phyloP scores from a whole-genome alignment of 2,888 invertebrate species.

The Hymenopus coronatus region DNA sequence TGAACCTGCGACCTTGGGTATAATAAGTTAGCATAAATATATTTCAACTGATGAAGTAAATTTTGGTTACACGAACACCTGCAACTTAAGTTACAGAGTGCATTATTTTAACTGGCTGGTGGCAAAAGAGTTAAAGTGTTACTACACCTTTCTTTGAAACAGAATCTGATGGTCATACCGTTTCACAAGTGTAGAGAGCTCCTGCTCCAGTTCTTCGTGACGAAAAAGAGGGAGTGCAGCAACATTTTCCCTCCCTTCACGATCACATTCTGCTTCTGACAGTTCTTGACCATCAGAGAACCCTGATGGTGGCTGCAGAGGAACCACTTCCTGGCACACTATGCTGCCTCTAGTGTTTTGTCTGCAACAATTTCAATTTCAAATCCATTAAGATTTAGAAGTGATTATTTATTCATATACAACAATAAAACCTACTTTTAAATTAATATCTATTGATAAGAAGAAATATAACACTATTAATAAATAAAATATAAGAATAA shows the following conservation, averaged over 20 bases:
- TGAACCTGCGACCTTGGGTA: too few species aligned
- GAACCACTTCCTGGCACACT: slow-evolving; percentile 32
- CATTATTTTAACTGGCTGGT: too few species aligned
- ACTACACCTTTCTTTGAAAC: too few species aligned
- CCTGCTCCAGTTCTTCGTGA: slow-evolving; percentile 37
- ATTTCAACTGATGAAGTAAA: too few species aligned
- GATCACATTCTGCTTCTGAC: slow-evolving; percentile 39
- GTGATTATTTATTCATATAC: not conserved
- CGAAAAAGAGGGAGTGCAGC: slow-evolving; percentile 35
- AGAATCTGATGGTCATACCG: slow-evolving; percentile 26
- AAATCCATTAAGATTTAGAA: not conserved
- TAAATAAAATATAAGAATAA: too few species aligned
- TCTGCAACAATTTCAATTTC: slow-evolving; percentile 1
- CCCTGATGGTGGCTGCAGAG: slow-evolving; percentile 38
- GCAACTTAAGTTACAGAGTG: too few species aligned
- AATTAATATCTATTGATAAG: too few species aligned
- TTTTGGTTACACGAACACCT: too few species aligned
- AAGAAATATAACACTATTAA: too few species aligned
- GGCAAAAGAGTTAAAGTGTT: too few species aligned
- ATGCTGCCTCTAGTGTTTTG: slow-evolving; percentile 19
- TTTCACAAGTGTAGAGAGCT: slow-evolving; percentile 38
- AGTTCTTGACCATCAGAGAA: slow-evolving; percentile 39
- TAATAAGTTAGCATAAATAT: too few species aligned
- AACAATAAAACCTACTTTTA: not conserved
- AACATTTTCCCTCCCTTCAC: slow-evolving; percentile 28